Conservation (phyloP, 2,888 invertebrate species). For the Protophormia terraenovae region DNA sequence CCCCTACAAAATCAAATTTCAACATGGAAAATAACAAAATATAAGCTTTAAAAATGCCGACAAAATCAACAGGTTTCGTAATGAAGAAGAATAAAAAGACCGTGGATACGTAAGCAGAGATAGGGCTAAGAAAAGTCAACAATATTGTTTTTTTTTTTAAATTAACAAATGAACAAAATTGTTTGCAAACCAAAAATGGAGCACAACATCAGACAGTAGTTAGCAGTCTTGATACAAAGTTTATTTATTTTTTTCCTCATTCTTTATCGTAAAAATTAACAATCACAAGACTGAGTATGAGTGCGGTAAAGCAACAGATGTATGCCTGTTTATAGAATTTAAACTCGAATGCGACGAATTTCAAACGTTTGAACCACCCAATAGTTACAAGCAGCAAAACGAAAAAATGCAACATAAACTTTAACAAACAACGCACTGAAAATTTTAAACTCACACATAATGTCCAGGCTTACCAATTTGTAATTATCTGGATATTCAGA, state of each 20-base stretch:
- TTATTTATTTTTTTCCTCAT: neutral
- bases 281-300: neutral
- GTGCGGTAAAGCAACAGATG: constrained; percentile 31
- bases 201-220: constrained; percentile 47
- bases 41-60: constrained; percentile 23
- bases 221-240: neutral
- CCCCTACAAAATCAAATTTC: constrained; percentile 37
- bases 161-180: constrained; percentile 61
- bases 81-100: constrained; percentile 16
- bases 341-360: constrained; percentile 7
- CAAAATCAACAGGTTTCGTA: constrained; percentile 68
- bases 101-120: neutral
- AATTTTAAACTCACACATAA: constrained; percentile 17
- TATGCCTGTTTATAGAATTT: constrained; percentile 6
- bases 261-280: neutral
- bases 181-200: constrained; percentile 68
- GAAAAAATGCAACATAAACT: neutral
- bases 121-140: constrained; percentile 15
- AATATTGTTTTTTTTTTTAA: constrained; percentile 18
- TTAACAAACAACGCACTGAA: constrained; percentile 10
- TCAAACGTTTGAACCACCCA: constrained; percentile 45
- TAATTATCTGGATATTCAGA: no score
- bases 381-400: neutral
- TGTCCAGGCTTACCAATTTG: no score
- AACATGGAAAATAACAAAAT: neutral